Base-by-base conservation (phyloP, 1,140 invertebrate species). In the Drosophila bifasciata region DNA sequence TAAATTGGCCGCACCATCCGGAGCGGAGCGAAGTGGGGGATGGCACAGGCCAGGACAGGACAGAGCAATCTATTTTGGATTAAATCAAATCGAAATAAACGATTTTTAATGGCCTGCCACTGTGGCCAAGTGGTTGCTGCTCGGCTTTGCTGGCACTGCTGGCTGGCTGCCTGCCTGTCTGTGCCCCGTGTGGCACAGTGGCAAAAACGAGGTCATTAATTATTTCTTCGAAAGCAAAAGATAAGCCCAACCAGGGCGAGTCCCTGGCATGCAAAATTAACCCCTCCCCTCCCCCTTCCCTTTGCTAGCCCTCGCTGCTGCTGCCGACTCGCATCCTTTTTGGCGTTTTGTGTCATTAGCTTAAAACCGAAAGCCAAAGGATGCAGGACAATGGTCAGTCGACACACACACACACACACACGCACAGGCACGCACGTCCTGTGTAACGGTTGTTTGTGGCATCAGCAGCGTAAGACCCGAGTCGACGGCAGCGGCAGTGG, bases 71-170 rank as follows among this genome's bases (percentile, higher is more conserved):
- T 81, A 90, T 90, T 89, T 76, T 85, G 85, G 89, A 91, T 91
- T 91, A 91, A 91, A 91, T 91, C 89, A 91, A 91, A 89, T 91
- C 89, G 89, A 91, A 91, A 91, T 91, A 91, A 91, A 91, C 89
- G 89, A 91, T 91, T 91, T 91, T 91, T 91, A 91, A 91, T 91
- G 89, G 89, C 81, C 62, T 41, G 60, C 63, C 63, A 55, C 32
- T 36, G 32, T 46, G 57, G 46, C 41, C 17, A 41, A 16, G 51
- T 32, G 28, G 11, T 36, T 9, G 7, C 36, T 25, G 21, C 36
- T 11, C 19, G 21, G 23, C 56, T 6, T 8, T 28, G 28, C 28
- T 28, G 28, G 8, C 9, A 9, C 28, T 19, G 49, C 8, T 23
- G 16, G 3, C 23, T n/a, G n/a, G n/a, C n/a, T n/a, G n/a, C n/a